Percentiles rank a stretch among this genome's conserved stretches.
These are phyloP conservation scores for Ennomos quercinarius DNA, from an alignment of 2,888 invertebrate species.

Conservation along the genomic window DNA sequence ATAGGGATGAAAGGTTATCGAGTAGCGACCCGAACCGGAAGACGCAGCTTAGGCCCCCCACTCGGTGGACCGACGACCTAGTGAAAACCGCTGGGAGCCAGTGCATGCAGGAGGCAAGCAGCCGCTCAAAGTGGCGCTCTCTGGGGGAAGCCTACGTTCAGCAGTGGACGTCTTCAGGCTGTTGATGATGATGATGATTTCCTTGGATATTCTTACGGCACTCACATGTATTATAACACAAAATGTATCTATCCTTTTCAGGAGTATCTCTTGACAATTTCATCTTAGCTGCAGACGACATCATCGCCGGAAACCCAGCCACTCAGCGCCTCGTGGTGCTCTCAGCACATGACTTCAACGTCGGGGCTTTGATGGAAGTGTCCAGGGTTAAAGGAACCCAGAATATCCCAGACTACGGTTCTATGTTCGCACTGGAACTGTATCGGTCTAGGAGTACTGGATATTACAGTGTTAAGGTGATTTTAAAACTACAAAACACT, in stretches of 20 bases:
- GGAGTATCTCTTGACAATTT: constrained; percentile 71
- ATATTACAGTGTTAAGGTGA: constrained; percentile 66
- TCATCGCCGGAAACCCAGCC: constrained; percentile 54
- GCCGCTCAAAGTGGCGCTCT: too few species aligned
- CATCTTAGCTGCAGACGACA: constrained; percentile 59
- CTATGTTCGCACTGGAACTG: constrained; percentile 68
- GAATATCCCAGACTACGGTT: constrained; percentile 70
- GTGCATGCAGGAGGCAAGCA: too few species aligned
- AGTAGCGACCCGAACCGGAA: too few species aligned
- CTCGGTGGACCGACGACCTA: too few species aligned
- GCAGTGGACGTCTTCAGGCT: too few species aligned
- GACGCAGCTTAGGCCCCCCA: too few species aligned
- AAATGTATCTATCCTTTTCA: constrained; percentile 39
- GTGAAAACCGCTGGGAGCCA: too few species aligned
- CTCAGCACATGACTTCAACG: constrained; percentile 76
- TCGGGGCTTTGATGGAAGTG: constrained; percentile 73
- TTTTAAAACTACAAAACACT: constrained; percentile 27
- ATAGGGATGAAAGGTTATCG: too few species aligned
- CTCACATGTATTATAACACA: too few species aligned
- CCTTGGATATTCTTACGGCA: too few species aligned
- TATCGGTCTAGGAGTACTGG: constrained; percentile 60
- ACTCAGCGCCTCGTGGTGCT: constrained; percentile 57
- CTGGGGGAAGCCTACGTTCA: too few species aligned
- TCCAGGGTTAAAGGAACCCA: constrained; percentile 54
- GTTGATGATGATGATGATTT: too few species aligned